phyloP scores from a whole-genome alignment of 1,140 invertebrate species.

The Hesperophylax magnus region DNA sequence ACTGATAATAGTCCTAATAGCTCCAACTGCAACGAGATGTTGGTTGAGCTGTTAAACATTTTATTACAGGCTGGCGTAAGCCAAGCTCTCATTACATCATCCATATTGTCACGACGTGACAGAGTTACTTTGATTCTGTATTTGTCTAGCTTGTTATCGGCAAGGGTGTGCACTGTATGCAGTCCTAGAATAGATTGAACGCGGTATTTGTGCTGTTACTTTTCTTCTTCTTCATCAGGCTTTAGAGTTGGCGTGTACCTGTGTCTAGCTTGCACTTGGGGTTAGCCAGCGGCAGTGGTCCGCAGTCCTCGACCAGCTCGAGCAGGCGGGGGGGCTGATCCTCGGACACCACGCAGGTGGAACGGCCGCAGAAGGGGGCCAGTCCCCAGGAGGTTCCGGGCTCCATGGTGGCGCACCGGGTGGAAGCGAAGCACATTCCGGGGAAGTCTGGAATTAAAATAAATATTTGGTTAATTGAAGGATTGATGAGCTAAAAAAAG shows the following conservation, averaged over 20 bases:
- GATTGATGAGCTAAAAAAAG: constrained; percentile 1
- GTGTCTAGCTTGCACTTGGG: constrained; percentile 88
- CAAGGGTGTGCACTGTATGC: no score
- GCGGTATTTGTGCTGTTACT: no score
- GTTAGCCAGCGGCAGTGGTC: constrained; percentile 86
- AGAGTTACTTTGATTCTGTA: no score
- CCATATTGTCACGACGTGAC: no score
- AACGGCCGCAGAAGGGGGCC: constrained; percentile 88
- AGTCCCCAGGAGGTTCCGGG: constrained; percentile 87
- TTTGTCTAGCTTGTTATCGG: no score
- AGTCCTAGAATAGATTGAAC: no score
- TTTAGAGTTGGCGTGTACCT: constrained; percentile 60
- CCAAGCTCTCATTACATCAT: no score
- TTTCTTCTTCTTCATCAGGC: no score
- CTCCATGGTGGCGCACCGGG: constrained; percentile 88
- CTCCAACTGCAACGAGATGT: no score
- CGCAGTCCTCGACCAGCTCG: constrained; percentile 90
- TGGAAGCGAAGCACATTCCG: constrained; percentile 90
- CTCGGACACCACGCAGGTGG: constrained; percentile 85
- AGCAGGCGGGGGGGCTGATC: constrained; percentile 80
- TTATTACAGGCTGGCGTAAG: no score
- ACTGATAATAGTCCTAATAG: no score
- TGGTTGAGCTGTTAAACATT: no score
- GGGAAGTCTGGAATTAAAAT: constrained; percentile 82
- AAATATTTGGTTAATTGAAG: constrained; percentile 35